phyloP scores from a whole-genome alignment of 1,140 invertebrate species.

The Drepana arcuata region DNA sequence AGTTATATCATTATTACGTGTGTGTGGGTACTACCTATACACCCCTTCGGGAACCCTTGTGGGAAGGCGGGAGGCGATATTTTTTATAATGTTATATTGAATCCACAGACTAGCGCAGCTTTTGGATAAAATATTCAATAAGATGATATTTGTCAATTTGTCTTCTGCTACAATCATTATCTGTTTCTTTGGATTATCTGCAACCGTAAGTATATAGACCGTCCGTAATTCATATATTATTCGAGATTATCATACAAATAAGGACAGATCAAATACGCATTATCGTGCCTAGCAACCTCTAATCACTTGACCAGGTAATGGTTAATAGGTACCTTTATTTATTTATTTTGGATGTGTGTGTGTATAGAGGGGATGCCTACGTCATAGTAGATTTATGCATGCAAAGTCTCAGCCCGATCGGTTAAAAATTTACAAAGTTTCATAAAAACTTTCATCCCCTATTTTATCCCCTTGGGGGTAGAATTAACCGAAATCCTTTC shows the following conservation, averaged over 20 bases:
- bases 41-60: no score
- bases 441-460: no score
- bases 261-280: background rate
- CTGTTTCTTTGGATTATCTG: constrained; percentile 28
- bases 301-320: background rate
- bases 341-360: background rate
- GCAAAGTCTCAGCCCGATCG: no score
- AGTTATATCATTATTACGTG: no score
- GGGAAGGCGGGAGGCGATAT: no score
- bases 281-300: background rate
- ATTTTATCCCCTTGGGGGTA: no score
- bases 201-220: constrained; percentile 24
- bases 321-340: background rate
- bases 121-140: constrained; percentile 24
- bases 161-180: constrained; percentile 18
- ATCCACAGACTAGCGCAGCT: constrained; percentile 18
- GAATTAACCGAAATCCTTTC: no score
- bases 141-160: constrained; percentile 27
- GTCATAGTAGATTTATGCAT: background rate
- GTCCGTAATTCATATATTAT: no score
- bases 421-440: no score
- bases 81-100: no score
- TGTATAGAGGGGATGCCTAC: background rate
- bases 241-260: no score
- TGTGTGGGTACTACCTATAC: no score